These are phyloP conservation scores for Euura saliciscinereae DNA, from an alignment of 1,140 invertebrate species.

Conservation along the genomic window DNA sequence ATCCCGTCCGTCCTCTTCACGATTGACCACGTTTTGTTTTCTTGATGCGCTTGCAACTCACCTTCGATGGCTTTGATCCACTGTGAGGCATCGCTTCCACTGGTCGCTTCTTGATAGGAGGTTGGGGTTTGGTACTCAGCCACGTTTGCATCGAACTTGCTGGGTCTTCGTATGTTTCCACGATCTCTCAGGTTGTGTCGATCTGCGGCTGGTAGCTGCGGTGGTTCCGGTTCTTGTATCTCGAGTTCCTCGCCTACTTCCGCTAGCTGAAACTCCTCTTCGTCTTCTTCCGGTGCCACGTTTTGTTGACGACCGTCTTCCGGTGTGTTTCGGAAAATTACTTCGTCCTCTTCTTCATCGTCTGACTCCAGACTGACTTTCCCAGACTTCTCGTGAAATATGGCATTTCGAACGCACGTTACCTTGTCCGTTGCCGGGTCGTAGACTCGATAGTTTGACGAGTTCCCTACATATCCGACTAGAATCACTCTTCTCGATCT, in stretches of 20 bases:
- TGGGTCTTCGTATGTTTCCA: slow-evolving; percentile 25
- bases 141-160: not conserved
- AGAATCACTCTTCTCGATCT: slow-evolving; percentile 28
- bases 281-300: too few species aligned
- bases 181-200: not conserved
- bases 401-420: slow-evolving; percentile 35
- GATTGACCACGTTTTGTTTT: slow-evolving; percentile 23
- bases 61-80: slow-evolving; percentile 32
- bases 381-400: slow-evolving; percentile 32
- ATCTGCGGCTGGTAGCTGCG: too few species aligned
- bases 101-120: slow-evolving; percentile 27
- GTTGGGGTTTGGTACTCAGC: slow-evolving; percentile 12
- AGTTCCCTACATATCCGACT: slow-evolving; percentile 20
- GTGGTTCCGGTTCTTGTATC: too few species aligned
- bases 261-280: too few species aligned
- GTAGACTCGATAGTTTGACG: slow-evolving; percentile 24
- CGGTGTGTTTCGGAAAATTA: too few species aligned
- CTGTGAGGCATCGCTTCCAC: slow-evolving; percentile 20
- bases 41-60: slow-evolving; percentile 13
- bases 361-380: too few species aligned
- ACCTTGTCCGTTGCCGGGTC: slow-evolving; percentile 25
- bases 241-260: too few species aligned
- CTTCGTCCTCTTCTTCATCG: too few species aligned
- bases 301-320: too few species aligned
- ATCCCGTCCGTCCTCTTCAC: slow-evolving; percentile 17